phyloP scores from a whole-genome alignment of 2,888 invertebrate species.

The Exocentrus adspersus region DNA sequence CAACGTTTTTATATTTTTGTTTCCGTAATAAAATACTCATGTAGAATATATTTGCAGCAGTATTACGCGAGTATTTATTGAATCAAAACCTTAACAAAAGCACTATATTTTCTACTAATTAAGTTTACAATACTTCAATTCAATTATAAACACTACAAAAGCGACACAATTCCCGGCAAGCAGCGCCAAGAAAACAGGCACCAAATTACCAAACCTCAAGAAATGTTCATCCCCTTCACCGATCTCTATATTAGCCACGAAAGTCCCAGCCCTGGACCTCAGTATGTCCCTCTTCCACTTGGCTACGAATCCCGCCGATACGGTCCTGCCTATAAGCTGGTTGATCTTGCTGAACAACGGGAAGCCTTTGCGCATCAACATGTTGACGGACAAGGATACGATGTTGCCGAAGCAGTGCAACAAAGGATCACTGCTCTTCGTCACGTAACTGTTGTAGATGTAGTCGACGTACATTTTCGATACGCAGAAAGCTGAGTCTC shows the following conservation, averaged over 20 bases:
- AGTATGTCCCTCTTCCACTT: not conserved
- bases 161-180: not conserved
- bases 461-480: conserved; percentile 3
- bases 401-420: conserved; percentile 6
- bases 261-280: not conserved
- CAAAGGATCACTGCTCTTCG: not conserved
- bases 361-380: not conserved
- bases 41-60: too few species aligned
- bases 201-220: not conserved
- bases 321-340: not conserved
- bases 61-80: too few species aligned
- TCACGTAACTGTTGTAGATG: conserved; percentile 8
- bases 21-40: not conserved
- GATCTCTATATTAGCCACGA: not conserved
- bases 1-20: not conserved
- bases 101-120: not conserved
- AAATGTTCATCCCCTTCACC: not conserved
- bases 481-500: conserved; percentile 13
- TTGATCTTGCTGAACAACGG: not conserved
- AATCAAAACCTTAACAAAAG: not conserved
- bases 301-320: not conserved
- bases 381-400: not conserved
- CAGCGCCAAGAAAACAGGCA: not conserved
- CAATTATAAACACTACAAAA: not conserved
- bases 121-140: not conserved